Evolutionary conservation across 1,140 invertebrate species (phyloP).

Genomic region (Bombus difficillimus): DNA sequence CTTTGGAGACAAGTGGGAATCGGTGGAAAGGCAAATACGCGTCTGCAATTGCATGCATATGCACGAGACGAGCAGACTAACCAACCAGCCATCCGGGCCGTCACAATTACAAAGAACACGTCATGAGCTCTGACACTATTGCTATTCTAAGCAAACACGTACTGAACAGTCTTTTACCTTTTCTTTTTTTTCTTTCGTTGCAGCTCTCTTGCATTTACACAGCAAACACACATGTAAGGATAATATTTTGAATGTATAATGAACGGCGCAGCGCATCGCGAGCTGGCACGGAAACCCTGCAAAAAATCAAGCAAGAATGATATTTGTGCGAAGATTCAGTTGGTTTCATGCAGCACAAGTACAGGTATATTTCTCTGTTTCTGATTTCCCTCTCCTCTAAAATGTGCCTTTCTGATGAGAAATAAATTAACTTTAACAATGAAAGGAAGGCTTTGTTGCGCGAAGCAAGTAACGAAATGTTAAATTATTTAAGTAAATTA

Average conservation of each 20-base stretch:
- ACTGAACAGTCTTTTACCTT: constrained; percentile 26
- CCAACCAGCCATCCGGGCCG: constrained; percentile 8
- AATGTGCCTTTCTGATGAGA: neutral
- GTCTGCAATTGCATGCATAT: constrained; percentile 55
- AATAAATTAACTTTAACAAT: constrained; percentile 16
- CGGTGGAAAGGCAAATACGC: constrained; percentile 60
- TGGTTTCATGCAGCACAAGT: constrained; percentile 10
- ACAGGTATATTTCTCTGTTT: constrained; percentile 35
- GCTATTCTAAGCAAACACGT: constrained; percentile 64
- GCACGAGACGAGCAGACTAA: constrained; percentile 51
- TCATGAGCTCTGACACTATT: constrained; percentile 63
- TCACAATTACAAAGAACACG: constrained; percentile 59
- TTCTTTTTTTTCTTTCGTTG: neutral
- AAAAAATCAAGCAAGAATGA: constrained; percentile 32
- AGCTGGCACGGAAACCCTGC: constrained; percentile 7
- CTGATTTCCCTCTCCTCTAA: neutral
- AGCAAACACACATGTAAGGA: constrained; percentile 61
- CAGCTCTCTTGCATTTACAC: constrained; percentile 48
- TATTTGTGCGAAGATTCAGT: constrained; percentile 36
- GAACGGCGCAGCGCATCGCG: constrained; percentile 59
- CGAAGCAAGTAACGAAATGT: constrained; percentile 11
- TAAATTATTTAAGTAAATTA: constrained; percentile 6
- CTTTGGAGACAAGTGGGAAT: constrained; percentile 51
- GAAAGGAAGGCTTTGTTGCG: neutral
- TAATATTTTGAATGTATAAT: constrained; percentile 78